Evolutionary conservation across 2,888 invertebrate genomes (phyloP), one percentile per base, ranked within the genome.

Genomic region (Lithosia quadra): DNA sequence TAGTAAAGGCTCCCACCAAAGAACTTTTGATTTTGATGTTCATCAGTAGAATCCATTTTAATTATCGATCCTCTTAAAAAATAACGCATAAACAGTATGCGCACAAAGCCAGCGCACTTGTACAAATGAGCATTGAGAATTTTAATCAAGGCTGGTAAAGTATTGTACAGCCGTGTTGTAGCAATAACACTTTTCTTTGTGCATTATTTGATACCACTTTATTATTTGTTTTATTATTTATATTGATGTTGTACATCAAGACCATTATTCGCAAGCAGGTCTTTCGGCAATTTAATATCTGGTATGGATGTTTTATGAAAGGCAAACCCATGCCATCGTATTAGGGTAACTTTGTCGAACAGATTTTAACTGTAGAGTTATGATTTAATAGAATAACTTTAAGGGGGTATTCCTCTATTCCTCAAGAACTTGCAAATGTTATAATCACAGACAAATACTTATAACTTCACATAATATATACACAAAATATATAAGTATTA

Each of bases 321-420:
- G 56, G 67, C 63, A 68, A 70, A 66, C 68, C 65, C 63, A 68
- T 68, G 63, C 58, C 74, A 61, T 67, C 74, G 57, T 24, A 65
- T 77, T 58, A 73, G 55, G 66, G 63, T 70, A 68, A 67, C 24
- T 72, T 73, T 28, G 59, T 73, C 69, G 67, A 79, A 58, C 60
- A 69, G 74, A 65, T 57, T 57, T 57, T 7, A 36, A 62, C 24
- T 18, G 15, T 49, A 49, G 49, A 62, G 62, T 59, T 59, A 70
- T 56, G 63, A 60, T 33, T 53, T 55, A 53, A 18, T 61, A 65
- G 61, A 64, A 61, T 60, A 62, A 55, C 63, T 63, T 36, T 28
- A 72, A 79, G 79, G 77, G 81, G 80, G 80, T 72, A 78, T 78
- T 74, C 77, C 79, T 80, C 78, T 75, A 73, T 63, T 74, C n/a